A percentile compares a stretch with the other conserved stretches of the same genome.
These are phyloP conservation scores for Stenichneumon culpator DNA, from an alignment of 2,888 invertebrate species.

Conservation along the genomic window DNA sequence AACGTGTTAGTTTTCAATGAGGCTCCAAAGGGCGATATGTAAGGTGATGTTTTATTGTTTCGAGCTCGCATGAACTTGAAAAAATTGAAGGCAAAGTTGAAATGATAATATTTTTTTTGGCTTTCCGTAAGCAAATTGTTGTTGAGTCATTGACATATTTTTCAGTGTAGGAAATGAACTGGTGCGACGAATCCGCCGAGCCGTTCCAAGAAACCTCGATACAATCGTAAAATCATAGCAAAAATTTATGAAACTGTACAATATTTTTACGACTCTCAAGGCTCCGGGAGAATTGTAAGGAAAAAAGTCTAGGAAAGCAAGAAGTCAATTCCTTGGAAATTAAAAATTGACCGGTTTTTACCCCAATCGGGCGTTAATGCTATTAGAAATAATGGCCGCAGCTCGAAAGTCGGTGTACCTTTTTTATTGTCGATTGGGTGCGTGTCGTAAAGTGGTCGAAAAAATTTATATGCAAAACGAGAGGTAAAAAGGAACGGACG, in stretches of 20 bases:
- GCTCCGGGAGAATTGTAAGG: conserved; percentile 38
- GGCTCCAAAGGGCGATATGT: no score
- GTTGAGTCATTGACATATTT: neutral
- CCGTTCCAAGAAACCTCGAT: neutral
- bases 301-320: conserved; percentile 56
- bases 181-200: neutral
- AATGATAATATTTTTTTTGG: neutral
- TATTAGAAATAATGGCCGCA: conserved; percentile 71
- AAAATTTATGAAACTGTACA: conserved; percentile 22
- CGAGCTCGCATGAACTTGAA: no score
- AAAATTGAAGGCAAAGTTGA: neutral
- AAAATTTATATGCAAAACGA: conserved; percentile 65
- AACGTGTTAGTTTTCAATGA: no score
- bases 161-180: neutral
- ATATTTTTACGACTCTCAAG: neutral
- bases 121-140: neutral
- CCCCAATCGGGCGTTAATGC: conserved; percentile 72
- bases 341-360: conserved; percentile 80
- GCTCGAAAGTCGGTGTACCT: conserved; percentile 58
- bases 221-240: neutral
- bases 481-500: neutral
- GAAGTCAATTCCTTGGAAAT: conserved; percentile 74
- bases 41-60: no score
- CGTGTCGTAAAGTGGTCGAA: conserved; percentile 69
- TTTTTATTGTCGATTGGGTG: conserved; percentile 58